These are phyloP conservation scores for Solenodon paradoxus DNA, from an alignment of 2,113 vertebrate species.

Conservation along the genomic window DNA sequence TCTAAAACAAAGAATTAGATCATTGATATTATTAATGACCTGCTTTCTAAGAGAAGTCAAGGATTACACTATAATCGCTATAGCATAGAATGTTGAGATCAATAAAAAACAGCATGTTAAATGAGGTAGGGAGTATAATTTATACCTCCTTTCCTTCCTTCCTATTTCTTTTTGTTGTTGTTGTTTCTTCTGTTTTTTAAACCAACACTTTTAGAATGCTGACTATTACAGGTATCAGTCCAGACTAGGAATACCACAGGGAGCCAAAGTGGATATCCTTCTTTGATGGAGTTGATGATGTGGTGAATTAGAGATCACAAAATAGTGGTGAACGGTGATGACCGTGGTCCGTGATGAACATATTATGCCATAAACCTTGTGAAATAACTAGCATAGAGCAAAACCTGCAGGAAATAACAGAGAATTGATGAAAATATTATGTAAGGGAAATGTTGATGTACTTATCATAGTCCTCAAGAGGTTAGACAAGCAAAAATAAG, in stretches of 20 bases:
- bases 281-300: not conserved
- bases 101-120: not conserved
- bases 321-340: not conserved
- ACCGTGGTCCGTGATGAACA: not conserved
- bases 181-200: not conserved
- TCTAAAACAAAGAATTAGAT: not conserved
- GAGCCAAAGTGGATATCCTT: not conserved
- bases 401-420: not conserved
- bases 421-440: not conserved
- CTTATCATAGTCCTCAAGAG: not conserved
- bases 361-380: not conserved
- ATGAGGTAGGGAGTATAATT: not conserved
- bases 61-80: not conserved
- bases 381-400: not conserved
- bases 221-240: not conserved
- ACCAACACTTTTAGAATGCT: not conserved
- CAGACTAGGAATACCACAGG: not conserved
- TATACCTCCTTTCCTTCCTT: not conserved
- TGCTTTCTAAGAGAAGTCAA: not conserved
- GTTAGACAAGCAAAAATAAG: not conserved
- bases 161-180: not conserved
- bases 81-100: not conserved
- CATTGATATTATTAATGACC: not conserved
- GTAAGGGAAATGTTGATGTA: not conserved
- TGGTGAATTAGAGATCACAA: not conserved